These are phyloP conservation scores for Lepus europaeus DNA, from an alignment of 2,113 vertebrate genomes.

Conservation along the genomic window DNA sequence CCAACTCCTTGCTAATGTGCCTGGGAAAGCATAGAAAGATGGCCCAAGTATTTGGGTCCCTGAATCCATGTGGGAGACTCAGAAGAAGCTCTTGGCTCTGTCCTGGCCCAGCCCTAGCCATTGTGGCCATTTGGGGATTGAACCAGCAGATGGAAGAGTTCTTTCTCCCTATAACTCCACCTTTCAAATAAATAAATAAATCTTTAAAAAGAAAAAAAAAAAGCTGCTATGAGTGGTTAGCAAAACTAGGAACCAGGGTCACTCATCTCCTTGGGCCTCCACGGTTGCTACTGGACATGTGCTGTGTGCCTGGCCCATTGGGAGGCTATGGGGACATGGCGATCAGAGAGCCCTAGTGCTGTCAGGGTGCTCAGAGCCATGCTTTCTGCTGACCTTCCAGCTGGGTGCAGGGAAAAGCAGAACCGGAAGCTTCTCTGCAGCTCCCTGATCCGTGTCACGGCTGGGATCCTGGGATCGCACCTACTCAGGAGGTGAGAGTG, in stretches of 20 bases:
- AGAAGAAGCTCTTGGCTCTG: too few species aligned
- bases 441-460: not conserved
- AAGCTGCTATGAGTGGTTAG: not conserved
- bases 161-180: too few species aligned
- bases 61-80: too few species aligned
- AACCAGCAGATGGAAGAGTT: too few species aligned
- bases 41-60: too few species aligned
- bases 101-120: too few species aligned
- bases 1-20: too few species aligned
- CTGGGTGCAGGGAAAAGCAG: not conserved
- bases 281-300: not conserved
- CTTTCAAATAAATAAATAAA: too few species aligned
- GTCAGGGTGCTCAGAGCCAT: not conserved
- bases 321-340: not conserved
- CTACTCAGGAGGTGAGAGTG: not conserved
- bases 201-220: not conserved
- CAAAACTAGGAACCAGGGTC: not conserved
- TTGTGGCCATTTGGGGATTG: too few species aligned
- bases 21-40: too few species aligned
- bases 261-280: not conserved
- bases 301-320: not conserved
- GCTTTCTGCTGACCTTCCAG: not conserved
- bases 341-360: not conserved
- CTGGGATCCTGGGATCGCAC: not conserved
- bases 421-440: not conserved